phyloP scores from a whole-genome alignment of 2,888 invertebrate species.

The Lysandra coridon region DNA sequence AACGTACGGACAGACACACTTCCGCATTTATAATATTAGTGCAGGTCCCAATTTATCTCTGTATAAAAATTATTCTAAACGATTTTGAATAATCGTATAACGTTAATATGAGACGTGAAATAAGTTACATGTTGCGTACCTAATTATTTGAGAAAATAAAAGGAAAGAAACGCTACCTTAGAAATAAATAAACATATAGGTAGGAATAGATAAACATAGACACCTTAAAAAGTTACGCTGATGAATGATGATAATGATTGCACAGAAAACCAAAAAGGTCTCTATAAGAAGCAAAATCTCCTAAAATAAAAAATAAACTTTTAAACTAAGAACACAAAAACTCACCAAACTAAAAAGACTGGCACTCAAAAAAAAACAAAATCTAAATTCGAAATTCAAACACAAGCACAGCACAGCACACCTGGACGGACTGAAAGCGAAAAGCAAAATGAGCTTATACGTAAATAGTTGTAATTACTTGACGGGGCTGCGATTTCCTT shows the following conservation, averaged over 20 bases:
- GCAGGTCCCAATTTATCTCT: too few relatives aligned
- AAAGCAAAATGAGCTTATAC: conserved; percentile 24
- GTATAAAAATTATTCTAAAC: too few relatives aligned
- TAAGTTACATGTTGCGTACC: too few relatives aligned
- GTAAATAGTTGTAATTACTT: conserved; percentile 21
- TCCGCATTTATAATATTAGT: neutral
- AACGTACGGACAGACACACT: neutral
- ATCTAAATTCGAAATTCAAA: conserved; percentile 15
- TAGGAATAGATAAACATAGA: too few relatives aligned
- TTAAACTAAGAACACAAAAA: neutral
- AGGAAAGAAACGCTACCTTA: too few relatives aligned
- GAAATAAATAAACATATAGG: too few relatives aligned
- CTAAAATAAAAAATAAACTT: neutral
- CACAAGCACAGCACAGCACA: conserved; percentile 30
- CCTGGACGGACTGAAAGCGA: conserved; percentile 27
- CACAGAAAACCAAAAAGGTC: neutral
- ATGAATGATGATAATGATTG: too few relatives aligned
- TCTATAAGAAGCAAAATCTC: neutral
- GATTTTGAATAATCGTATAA: too few relatives aligned
- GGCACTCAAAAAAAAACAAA: conserved; percentile 11
- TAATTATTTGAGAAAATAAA: too few relatives aligned
- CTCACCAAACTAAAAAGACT: neutral
- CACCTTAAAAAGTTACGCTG: too few relatives aligned
- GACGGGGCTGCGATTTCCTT: conserved; percentile 14
- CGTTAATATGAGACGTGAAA: too few relatives aligned